These are phyloP conservation scores for Spodoptera frugiperda DNA, from an alignment of 1,140 invertebrate species.

Conservation along the genomic window DNA sequence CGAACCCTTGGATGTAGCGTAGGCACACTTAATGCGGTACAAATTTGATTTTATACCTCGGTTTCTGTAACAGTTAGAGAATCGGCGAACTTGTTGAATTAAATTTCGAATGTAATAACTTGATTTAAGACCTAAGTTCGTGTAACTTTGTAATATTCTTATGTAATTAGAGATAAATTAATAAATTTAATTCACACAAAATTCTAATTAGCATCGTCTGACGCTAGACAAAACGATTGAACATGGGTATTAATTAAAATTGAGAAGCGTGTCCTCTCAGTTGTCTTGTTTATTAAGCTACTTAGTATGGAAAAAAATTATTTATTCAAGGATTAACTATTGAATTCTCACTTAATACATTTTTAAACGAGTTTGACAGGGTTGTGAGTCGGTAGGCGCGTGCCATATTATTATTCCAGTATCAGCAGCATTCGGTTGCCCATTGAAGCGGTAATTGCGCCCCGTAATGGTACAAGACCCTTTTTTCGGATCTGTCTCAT, in stretches of 20 bases:
- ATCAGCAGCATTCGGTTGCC: constrained; percentile 68
- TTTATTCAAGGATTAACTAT: constrained; percentile 35
- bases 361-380: constrained; percentile 50
- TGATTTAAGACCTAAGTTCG: constrained; percentile 6
- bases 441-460: constrained; percentile 74
- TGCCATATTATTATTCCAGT: constrained; percentile 63
- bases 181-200: constrained; percentile 18
- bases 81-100: constrained; percentile 41
- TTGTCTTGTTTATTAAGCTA: constrained; percentile 18
- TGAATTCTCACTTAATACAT: constrained; percentile 37
- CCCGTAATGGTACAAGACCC: constrained; percentile 75
- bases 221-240: constrained; percentile 28
- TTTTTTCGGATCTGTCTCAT: constrained; percentile 75
- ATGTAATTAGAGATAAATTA: neutral
- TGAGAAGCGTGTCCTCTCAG: constrained; percentile 4
- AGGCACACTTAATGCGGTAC: constrained; percentile 71
- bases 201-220: neutral
- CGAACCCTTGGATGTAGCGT: constrained; percentile 68
- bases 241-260: constrained; percentile 32
- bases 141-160: neutral
- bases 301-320: constrained; percentile 24
- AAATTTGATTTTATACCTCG: constrained; percentile 77
- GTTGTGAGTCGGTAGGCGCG: constrained; percentile 58
- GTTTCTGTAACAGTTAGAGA: constrained; percentile 46
- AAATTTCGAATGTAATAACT: constrained; percentile 13